Evolutionary conservation across 2,113 vertebrate species (phyloP).

Genomic region (Desmodus rotundus): DNA sequence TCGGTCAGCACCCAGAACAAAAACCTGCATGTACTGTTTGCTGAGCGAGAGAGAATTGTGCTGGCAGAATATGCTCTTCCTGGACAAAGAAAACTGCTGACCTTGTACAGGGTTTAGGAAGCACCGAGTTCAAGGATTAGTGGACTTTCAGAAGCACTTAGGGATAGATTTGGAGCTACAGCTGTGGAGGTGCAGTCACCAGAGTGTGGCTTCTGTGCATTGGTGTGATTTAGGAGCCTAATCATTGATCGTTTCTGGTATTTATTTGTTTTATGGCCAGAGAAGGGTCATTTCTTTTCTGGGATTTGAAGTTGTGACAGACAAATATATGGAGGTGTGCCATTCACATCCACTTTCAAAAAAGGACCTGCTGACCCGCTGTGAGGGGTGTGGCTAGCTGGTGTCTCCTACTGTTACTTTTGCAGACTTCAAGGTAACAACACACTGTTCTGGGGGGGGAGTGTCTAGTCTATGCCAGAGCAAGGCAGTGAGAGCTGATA

Average conservation of each 20-base stretch:
- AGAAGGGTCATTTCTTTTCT: background rate
- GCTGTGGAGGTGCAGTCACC: background rate
- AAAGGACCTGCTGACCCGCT: background rate
- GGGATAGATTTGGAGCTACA: accelerated
- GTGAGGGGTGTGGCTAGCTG: background rate
- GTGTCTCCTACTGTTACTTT: background rate
- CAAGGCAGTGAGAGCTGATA: background rate
- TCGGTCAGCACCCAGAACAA: background rate
- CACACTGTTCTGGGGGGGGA: background rate
- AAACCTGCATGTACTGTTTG: background rate
- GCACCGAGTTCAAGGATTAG: background rate
- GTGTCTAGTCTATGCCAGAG: background rate
- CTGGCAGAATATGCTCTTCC: background rate
- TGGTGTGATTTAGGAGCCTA: background rate
- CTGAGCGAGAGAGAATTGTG: background rate
- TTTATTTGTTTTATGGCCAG: background rate
- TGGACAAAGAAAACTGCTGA: constrained; percentile 8
- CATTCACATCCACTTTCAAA: background rate
- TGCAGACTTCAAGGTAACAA: background rate
- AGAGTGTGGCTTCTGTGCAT: background rate
- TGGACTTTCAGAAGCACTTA: background rate
- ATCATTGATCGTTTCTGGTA: background rate
- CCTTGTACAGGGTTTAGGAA: background rate
- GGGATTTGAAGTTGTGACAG: background rate
- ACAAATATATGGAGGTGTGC: background rate